Conservation (phyloP, 2,113 vertebrate species). For the Pyrgilauda ruficollis region DNA sequence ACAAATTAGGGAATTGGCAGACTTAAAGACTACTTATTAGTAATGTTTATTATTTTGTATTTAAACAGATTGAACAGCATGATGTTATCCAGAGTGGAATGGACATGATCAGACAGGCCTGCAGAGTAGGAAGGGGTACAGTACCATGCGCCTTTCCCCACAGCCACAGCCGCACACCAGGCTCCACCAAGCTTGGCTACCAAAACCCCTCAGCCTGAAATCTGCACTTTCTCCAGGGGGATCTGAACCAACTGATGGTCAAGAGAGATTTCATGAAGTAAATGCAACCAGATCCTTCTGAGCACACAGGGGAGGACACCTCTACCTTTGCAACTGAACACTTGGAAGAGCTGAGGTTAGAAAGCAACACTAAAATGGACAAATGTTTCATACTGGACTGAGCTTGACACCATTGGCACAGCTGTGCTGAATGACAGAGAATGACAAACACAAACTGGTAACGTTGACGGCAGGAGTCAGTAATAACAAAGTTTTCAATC, state of each 20-base stretch:
- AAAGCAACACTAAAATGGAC: not conserved
- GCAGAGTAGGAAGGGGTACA: not conserved
- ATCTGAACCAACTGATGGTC: not conserved
- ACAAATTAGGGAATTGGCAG: not conserved
- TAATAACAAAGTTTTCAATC: not conserved
- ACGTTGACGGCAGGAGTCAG: not conserved
- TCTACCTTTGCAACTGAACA: not conserved
- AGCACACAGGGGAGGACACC: not conserved
- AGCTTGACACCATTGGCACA: rapidly evolving
- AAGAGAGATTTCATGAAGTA: not conserved
- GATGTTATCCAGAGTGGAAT: not conserved
- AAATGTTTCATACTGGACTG: not conserved
- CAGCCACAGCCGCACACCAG: not conserved
- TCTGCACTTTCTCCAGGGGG: not conserved
- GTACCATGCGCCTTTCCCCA: rapidly evolving
- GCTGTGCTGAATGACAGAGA: not conserved
- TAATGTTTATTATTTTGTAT: not conserved
- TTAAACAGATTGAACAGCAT: not conserved
- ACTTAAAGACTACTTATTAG: not conserved
- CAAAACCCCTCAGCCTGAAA: not conserved
- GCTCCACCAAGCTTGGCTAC: not conserved
- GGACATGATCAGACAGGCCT: not conserved
- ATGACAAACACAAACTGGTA: not conserved
- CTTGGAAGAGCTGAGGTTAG: not conserved
- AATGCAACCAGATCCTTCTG: not conserved